Conservation (phyloP, 2,888 invertebrate genomes). For the Microctonus brassicae region DNA sequence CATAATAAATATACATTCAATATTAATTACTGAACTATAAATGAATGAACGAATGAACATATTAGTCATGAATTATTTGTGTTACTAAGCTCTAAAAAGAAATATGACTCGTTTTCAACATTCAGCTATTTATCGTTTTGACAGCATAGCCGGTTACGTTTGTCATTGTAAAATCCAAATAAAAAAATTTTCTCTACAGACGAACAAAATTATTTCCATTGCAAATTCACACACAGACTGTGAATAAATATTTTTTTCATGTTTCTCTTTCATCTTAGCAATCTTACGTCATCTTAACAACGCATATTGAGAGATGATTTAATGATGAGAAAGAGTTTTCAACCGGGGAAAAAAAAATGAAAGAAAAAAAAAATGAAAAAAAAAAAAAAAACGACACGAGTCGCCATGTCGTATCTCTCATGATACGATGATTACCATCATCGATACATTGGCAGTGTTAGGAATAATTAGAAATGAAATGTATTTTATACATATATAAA, state of each 20-base stretch:
- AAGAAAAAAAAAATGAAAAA: not conserved
- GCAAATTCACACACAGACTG: constrained; percentile 14
- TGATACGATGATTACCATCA: constrained; percentile 1
- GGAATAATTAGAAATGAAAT: not conserved
- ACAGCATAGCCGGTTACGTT: constrained; percentile 45
- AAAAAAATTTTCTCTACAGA: not conserved
- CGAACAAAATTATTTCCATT: not conserved
- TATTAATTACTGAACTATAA: too few relatives aligned
- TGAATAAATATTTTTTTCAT: constrained; percentile 1
- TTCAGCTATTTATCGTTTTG: constrained; percentile 27
- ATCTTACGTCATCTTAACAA: constrained; percentile 48
- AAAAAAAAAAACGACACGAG: not conserved
- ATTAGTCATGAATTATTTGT: not conserved
- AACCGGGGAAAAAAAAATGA: not conserved
- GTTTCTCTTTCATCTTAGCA: constrained; percentile 13
- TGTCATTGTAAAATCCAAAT: not conserved
- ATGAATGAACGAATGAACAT: too few relatives aligned
- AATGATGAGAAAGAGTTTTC: not conserved
- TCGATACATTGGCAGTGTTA: not conserved
- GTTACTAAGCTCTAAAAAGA: not conserved
- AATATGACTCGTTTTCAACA: not conserved
- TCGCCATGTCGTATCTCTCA: constrained; percentile 27
- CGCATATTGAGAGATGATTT: constrained; percentile 30
- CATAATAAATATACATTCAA: not conserved
- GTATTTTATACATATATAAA: not conserved